Evolutionary conservation across 2,888 invertebrate species (phyloP).

Genomic region (Cephonodes hylas): DNA sequence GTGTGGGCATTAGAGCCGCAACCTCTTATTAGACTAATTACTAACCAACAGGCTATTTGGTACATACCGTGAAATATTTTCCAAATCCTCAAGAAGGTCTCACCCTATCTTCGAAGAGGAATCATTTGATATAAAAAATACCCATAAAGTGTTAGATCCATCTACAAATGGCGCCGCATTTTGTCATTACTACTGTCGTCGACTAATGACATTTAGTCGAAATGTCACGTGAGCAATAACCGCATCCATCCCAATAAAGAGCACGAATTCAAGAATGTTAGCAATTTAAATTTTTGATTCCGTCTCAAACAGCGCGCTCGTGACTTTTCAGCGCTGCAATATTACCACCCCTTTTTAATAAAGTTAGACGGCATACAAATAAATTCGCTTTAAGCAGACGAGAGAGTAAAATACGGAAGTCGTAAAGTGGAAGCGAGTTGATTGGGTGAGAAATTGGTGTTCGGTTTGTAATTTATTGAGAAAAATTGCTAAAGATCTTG

Average conservation of each 20-base stretch:
- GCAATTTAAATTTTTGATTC: constrained; percentile 75
- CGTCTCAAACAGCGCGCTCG: constrained; percentile 44
- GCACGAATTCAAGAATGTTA: constrained; percentile 59
- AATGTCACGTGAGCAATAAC: constrained; percentile 46
- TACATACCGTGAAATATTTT: too few species aligned
- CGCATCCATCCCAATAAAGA: constrained; percentile 56
- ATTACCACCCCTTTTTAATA: constrained; percentile 50
- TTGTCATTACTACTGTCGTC: too few species aligned
- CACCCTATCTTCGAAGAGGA: too few species aligned
- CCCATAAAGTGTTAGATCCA: too few species aligned
- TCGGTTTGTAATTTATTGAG: constrained; percentile 52
- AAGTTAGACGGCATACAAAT: constrained; percentile 49
- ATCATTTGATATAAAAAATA: too few species aligned
- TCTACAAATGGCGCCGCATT: too few species aligned
- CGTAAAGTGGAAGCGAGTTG: constrained; percentile 43
- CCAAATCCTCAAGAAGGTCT: too few species aligned
- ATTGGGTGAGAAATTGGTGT: constrained; percentile 45
- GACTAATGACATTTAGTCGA: too few species aligned
- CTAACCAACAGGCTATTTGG: too few species aligned
- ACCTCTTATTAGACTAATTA: too few species aligned
- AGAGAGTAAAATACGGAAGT: constrained; percentile 43
- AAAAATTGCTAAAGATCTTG: constrained; percentile 53
- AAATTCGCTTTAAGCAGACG: constrained; percentile 48
- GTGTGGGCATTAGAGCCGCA: too few species aligned
- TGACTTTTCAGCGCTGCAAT: constrained; percentile 57